Conservation (phyloP, 1,140 invertebrate species). For the Ostrea edulis region DNA sequence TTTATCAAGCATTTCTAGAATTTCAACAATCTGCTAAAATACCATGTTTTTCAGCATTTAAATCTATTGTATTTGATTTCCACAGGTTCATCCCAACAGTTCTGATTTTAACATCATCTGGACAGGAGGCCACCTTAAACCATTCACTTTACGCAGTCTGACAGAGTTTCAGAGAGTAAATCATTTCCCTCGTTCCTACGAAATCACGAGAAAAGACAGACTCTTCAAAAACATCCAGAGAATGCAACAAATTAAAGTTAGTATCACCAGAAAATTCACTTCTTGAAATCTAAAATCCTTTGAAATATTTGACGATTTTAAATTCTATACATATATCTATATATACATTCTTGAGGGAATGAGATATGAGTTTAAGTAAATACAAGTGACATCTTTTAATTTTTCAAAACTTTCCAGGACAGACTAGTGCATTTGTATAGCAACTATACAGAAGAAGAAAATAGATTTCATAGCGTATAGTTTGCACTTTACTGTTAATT, state of each 20-base stretch:
- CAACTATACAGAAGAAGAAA: neutral
- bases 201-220: slow-evolving; percentile 80
- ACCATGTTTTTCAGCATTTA: neutral
- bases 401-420: neutral
- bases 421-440: neutral
- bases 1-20: no score
- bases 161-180: slow-evolving; percentile 93
- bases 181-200: slow-evolving; percentile 93
- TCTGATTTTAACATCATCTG: slow-evolving; percentile 92
- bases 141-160: slow-evolving; percentile 89
- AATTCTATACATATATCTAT: neutral
- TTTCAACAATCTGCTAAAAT: no score
- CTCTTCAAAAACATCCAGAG: slow-evolving; percentile 81
- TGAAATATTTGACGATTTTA: neutral
- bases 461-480: neutral
- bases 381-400: neutral
- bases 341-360: neutral
- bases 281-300: neutral
- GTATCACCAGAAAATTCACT: slow-evolving; percentile 1
- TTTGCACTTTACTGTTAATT: neutral
- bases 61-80: neutral
- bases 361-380: neutral
- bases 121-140: slow-evolving; percentile 94
- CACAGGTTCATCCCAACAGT: slow-evolving; percentile 80
- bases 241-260: slow-evolving; percentile 89